Percentiles rank a stretch among this genome's conserved stretches.
Conservation (phyloP, 2,797 vertebrate genomes). For the Ispidina lecontei region DNA sequence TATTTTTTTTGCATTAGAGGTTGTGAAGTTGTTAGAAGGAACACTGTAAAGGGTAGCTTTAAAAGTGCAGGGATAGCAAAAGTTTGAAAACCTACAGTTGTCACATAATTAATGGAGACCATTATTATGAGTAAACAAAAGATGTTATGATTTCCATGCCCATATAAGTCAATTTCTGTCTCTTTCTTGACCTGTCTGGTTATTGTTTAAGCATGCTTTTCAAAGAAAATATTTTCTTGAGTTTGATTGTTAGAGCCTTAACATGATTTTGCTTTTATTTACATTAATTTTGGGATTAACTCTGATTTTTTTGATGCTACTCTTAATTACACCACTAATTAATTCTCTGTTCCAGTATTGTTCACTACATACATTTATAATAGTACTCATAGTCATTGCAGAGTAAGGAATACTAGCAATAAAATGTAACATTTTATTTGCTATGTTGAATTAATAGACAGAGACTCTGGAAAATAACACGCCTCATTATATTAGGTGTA, state of each 20-base stretch:
- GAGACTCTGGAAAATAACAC: background rate
- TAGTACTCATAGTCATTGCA: background rate
- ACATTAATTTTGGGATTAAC: constrained; percentile 2
- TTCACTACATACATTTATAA: background rate
- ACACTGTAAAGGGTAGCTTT: background rate
- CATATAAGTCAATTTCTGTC: background rate
- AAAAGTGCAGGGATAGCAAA: background rate
- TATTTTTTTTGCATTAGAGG: background rate
- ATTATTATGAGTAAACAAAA: background rate
- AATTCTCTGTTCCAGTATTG: background rate
- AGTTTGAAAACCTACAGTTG: background rate
- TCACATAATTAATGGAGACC: background rate
- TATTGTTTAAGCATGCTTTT: background rate
- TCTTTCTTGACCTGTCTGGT: background rate
- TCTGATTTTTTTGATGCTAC: constrained; percentile 3
- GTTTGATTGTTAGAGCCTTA: background rate
- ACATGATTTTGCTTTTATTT: constrained; percentile 18
- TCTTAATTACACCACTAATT: background rate
- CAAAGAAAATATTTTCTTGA: background rate
- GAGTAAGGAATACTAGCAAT: background rate
- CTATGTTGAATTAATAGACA: background rate
- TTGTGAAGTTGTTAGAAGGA: background rate
- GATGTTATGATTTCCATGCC: background rate
- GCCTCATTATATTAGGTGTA: background rate
- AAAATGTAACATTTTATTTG: background rate